Evolutionary conservation across 2,888 invertebrate species (phyloP).

Genomic region (Sepioteuthis lessoniana): DNA sequence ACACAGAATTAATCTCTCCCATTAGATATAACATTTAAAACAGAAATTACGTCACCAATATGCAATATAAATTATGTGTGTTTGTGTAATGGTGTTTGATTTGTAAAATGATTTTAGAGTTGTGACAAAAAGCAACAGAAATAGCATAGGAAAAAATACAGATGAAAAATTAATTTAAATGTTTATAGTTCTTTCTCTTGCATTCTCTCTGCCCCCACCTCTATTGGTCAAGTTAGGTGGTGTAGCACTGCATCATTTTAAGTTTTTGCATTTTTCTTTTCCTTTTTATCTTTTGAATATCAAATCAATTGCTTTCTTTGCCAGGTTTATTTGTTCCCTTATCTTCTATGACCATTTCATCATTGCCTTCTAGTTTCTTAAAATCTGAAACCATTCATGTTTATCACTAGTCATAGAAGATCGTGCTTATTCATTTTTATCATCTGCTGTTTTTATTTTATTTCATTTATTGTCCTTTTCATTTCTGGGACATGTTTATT

Average conservation of each 20-base stretch:
- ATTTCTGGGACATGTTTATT: slow-evolving; percentile 1
- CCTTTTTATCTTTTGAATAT: neutral
- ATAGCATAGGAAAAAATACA: too few relatives aligned
- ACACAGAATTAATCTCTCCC: too few relatives aligned
- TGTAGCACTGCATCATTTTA: neutral
- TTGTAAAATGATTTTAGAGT: too few relatives aligned
- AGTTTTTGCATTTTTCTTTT: neutral
- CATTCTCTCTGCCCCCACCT: slow-evolving; percentile 1
- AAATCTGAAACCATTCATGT: slow-evolving; percentile 37
- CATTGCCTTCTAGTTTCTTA: neutral
- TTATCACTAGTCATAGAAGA: neutral
- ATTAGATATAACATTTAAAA: too few relatives aligned
- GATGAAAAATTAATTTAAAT: too few relatives aligned
- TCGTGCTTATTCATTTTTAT: neutral
- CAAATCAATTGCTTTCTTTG: neutral
- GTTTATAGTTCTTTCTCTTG: slow-evolving; percentile 36
- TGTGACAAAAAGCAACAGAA: too few relatives aligned
- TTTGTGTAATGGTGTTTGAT: too few relatives aligned
- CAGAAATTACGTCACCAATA: too few relatives aligned
- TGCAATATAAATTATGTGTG: too few relatives aligned
- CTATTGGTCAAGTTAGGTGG: too few relatives aligned
- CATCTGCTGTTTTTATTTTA: neutral
- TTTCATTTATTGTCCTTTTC: neutral
- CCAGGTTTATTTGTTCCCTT: neutral
- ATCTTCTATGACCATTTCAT: neutral